Conservation (phyloP, 2,113 vertebrate species). For the Silurus meridionalis region DNA sequence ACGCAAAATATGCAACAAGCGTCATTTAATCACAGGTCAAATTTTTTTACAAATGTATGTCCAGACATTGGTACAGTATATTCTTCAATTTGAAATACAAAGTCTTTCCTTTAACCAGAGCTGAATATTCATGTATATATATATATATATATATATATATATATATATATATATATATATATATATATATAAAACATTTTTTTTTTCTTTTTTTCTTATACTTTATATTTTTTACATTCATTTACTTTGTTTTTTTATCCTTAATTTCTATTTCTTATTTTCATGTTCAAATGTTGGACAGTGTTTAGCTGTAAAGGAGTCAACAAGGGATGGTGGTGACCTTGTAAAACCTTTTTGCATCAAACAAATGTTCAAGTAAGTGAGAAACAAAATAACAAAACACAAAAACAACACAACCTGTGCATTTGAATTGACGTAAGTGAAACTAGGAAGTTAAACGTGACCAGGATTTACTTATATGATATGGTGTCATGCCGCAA, state of each 20-base stretch:
- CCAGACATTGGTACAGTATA: background rate
- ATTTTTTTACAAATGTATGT: background rate
- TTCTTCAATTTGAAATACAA: background rate
- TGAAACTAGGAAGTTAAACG: background rate
- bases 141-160: no score
- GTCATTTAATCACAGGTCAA: background rate
- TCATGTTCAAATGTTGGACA: background rate
- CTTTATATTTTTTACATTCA: no score
- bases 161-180: no score
- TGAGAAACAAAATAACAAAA: background rate
- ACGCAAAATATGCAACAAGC: background rate
- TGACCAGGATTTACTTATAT: background rate
- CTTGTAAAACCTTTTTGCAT: background rate
- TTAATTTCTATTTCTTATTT: no score
- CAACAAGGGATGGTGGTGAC: no score
- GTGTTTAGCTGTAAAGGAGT: background rate
- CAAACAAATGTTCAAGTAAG: slow-evolving; percentile 15
- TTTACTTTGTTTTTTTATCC: no score
- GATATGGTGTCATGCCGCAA: background rate
- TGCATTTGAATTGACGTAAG: slow-evolving; percentile 9
- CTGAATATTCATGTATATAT: background rate
- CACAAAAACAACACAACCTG: background rate
- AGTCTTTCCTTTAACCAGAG: background rate
- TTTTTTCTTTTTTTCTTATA: no score
- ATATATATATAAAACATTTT: no score